Base-by-base conservation (phyloP, 2,888 invertebrate genomes). In the Sisyra nigra region DNA sequence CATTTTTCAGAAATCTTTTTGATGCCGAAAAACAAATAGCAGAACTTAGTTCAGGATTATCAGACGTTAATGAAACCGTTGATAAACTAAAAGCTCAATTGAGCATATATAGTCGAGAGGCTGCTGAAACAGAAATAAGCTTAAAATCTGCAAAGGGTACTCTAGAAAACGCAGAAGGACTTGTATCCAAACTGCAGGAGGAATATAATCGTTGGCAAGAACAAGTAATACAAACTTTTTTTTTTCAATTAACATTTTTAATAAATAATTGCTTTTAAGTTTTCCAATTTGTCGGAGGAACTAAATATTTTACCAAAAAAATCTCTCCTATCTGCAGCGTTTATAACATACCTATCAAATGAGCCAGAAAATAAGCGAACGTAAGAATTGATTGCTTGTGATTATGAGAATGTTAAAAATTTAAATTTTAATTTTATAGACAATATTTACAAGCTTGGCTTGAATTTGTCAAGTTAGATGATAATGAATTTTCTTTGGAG, bases 91-190 rank as follows among this genome's bases (percentile, higher is more conserved):
- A 88, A 52, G 71, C 72, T 42, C 80, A 85, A 56, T 64, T 91
- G 4, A 85, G 93, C 40, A 77, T 75, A 30, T 85, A 87, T 57
- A 89, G 96, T 1, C 85, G 88, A 52, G 96, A 96, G 61, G 97
- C 94, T 1, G 93, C 96, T 2, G 82, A 87, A 52, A 72, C 93
- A 32, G 92, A 94, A 60, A 75, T 92, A 42, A 77, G 79, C 50
- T 66, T 96, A 19, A 76, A 76, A 41, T 76, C 75, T 52, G 85
- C 86, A 1, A 74, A 80, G 48, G 75, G 76, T 49, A 87, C 86
- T 0, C 74, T 97, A 24, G 62, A 66, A 11, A 78, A 83, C 13
- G 88, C 87, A 1, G 83, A 82, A 57, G 75, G 75, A 0, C 67
- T 98, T 15, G 83, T 98, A 2, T 74, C 72, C 13, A 89, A 93